Evolutionary conservation across 2,113 vertebrate genomes (phyloP), one percentile per base, ranked within the genome.

Genomic region (Amblyopsis rosae): DNA sequence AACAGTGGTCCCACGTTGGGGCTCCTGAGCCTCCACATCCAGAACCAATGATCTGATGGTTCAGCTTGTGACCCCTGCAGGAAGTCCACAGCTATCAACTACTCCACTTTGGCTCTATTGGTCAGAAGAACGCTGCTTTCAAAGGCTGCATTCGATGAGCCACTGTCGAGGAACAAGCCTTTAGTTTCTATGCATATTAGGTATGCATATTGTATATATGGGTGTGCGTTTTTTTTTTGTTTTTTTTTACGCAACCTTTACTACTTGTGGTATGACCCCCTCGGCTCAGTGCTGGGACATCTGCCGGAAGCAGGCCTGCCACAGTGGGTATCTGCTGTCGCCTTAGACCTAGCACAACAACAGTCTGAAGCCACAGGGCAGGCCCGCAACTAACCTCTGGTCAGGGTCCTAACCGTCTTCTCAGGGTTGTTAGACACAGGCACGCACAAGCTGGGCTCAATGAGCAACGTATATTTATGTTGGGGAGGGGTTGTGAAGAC

Each of bases 241-340:
- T 41, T 5, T 83, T 88, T 86, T 95, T 95, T 91, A 91, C 69
- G 87, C 93, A 94, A 94, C 88, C 88, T 66, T 85, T 87, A 64
- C 79, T 92, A 96, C 94, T 96, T 94, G 94, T 96, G 89, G 91
- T 82, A 92, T 94, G 35, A 26, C 81, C 58, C 82, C 90, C 82
- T 83, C 89, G 90, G 83, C 90, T 88, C 80, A 73, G 79, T 90
- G 80, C 90, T 94, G 93, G 94, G 93, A 95, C 94, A 96, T 95
- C 95, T 94, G 93, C 94, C 94, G 93, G 95, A 97, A 95, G 90
- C 89, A 93, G 94, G 93, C 89, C 90, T 91, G 91, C 87, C 90
- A 94, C 94, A 95, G 93, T 94, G 94, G 92, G 86, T 93, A 87
- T 93, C 92, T 91, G 88, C 88, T 92, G 83, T 78, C 87, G 85